phyloP scores from a whole-genome alignment of 2,888 invertebrate species.

The Pristionchus arcanus region DNA sequence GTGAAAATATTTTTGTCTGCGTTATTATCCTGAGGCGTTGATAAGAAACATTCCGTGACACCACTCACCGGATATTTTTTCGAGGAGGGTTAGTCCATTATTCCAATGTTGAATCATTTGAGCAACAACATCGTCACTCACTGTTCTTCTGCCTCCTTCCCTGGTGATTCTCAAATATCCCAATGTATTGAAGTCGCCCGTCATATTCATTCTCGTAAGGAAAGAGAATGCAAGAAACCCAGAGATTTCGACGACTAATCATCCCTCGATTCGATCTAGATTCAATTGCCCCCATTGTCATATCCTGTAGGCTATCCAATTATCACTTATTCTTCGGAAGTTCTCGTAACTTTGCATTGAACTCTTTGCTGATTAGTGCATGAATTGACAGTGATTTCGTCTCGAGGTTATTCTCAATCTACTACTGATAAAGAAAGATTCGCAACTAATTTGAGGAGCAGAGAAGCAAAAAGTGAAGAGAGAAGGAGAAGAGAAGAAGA shows the following conservation, averaged over 20 bases:
- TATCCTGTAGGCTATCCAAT: slow-evolving; percentile 36
- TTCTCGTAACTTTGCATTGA: background rate
- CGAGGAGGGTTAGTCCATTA: background rate
- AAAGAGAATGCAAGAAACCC: slow-evolving; percentile 18
- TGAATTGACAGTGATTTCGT: background rate
- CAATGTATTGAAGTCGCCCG: slow-evolving; percentile 28
- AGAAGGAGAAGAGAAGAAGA: background rate
- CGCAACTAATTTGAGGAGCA: slow-evolving; percentile 43
- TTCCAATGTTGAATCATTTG: background rate
- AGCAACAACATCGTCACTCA: slow-evolving; percentile 21
- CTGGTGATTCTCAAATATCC: background rate
- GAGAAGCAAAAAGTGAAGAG: background rate
- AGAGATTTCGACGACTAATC: background rate
- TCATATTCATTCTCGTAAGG: slow-evolving; percentile 21
- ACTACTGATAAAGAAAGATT: slow-evolving; percentile 29
- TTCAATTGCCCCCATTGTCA: background rate
- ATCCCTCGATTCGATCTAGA: background rate
- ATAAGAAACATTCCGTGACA: background rate
- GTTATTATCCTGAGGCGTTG: background rate
- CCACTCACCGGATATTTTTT: background rate
- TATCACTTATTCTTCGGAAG: background rate
- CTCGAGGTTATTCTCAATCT: background rate
- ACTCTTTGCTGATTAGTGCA: background rate
- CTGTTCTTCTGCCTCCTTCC: background rate
- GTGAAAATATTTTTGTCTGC: background rate